Conservation (phyloP, 2,888 invertebrate species). For the Ectemnius cavifrons region DNA sequence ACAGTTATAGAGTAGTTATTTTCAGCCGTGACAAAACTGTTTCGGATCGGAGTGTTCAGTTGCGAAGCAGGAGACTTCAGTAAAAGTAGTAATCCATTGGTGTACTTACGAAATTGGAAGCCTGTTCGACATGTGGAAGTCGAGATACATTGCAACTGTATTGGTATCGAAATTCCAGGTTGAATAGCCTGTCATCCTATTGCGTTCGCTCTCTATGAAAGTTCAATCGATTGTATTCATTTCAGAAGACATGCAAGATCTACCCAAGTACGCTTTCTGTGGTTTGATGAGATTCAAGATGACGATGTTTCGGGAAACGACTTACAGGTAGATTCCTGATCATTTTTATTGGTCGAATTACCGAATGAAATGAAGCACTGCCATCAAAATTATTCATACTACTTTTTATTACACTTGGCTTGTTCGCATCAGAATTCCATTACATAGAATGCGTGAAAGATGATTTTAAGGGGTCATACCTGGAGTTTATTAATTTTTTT, state of each 20-base stretch:
- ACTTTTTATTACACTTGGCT: background rate
- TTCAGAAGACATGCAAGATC: conserved; percentile 79
- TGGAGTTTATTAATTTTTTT: too few relatives aligned
- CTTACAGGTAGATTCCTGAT: conserved; percentile 77
- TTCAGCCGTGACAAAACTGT: conserved; percentile 81
- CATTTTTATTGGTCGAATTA: too few relatives aligned
- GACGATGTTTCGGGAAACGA: conserved; percentile 81
- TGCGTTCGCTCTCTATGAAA: background rate
- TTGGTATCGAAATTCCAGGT: conserved; percentile 75
- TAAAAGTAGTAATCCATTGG: conserved; percentile 71
- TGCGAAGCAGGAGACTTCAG: conserved; percentile 83
- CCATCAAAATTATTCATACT: conserved; percentile 33
- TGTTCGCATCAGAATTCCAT: too few relatives aligned
- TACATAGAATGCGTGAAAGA: too few relatives aligned
- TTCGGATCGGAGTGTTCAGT: conserved; percentile 81
- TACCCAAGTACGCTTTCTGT: conserved; percentile 83
- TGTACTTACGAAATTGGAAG: conserved; percentile 60
- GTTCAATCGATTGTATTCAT: conserved; percentile 36
- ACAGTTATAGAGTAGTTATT: background rate
- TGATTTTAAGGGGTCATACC: too few relatives aligned
- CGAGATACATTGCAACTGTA: conserved; percentile 77
- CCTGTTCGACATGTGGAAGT: conserved; percentile 69
- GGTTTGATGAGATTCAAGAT: conserved; percentile 82
- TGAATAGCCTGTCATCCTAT: too few relatives aligned
- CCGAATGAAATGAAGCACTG: too few relatives aligned